Evolutionary conservation across 2,888 invertebrate genomes (phyloP).

Genomic region (Strigamia crassipes): DNA sequence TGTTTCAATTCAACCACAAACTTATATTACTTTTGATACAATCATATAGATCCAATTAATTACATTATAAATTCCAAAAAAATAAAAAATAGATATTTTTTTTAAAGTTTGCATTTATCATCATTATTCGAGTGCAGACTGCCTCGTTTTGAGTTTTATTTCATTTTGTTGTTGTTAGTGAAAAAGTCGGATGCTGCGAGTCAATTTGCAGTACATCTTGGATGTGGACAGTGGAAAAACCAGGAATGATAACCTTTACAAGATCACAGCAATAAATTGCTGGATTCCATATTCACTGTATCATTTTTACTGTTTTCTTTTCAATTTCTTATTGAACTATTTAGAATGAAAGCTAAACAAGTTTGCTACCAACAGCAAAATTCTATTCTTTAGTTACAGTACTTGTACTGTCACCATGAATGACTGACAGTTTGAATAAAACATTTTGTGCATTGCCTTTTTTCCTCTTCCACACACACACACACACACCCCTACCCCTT

Average conservation of each 20-base stretch:
- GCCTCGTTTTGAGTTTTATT: background rate
- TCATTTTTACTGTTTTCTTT: background rate
- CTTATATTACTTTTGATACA: background rate
- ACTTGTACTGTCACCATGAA: background rate
- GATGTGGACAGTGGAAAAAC: background rate
- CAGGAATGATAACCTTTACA: background rate
- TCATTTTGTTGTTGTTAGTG: background rate
- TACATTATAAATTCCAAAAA: no score
- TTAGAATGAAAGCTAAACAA: background rate
- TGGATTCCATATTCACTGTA: background rate
- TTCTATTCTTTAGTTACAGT: background rate
- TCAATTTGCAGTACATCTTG: slow-evolving; percentile 3
- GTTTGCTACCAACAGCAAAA: background rate
- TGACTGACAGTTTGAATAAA: background rate
- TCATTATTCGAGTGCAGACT: background rate
- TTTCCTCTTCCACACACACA: no score
- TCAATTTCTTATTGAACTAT: no score
- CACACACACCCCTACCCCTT: no score
- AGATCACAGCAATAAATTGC: background rate
- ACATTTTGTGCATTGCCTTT: background rate
- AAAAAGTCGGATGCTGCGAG: background rate
- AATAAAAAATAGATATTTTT: no score
- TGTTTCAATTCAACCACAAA: background rate
- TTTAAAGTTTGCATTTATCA: background rate
- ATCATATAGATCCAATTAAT: no score